Base-by-base conservation (phyloP, 2,888 invertebrate genomes). In the Caenorhabditis sulstoni region DNA sequence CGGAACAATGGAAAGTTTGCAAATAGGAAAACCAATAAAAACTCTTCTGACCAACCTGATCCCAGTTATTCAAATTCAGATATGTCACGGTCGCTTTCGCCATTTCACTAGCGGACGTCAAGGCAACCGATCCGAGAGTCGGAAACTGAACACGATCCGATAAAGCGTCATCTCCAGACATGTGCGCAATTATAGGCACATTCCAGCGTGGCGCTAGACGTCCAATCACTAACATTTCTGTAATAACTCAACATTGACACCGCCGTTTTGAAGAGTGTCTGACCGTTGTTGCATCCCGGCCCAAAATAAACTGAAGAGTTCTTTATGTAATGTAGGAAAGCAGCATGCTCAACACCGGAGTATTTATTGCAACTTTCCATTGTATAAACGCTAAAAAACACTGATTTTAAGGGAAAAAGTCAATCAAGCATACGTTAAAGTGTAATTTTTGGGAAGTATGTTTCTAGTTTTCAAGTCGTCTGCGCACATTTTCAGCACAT, bases 101-200 rank as follows among this genome's bases (percentile, higher is more conserved):
- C 89, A 89, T 89, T 83, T 89, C 89, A 52, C 87, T 86, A 7
- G 89, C 89, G 12, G 89, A 89, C 4, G 89, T 89, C 8, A 89
- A 74, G 2, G 89, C 89, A 12, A 89, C 89, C 1, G 89, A 90
- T 3, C 88, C 89, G 12, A 89, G 82, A 11, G 89, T 90, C 22
- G 88, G 87, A 61, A 89, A 89, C 35, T 87, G 80, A 11, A 47
- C 65, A 8, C 89, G 81, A 78, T 89, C 87, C 14, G 87, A 81
- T 5, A 89, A 81, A 1, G 77, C 82, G 66, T 89, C 89, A 59
- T 89, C 89, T 47, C 89, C 89, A 29, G 89, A 89, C 88, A 89
- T 85, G 57, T 89, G 89, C 7, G 89, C 89, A 55, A 89, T 85
- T 44, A 89, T 89, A 4, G 89, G 89, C 23, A 89, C 88, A 70